These are phyloP conservation scores for Eurytoma adleriae DNA, from an alignment of 2,888 invertebrate genomes.

Conservation along the genomic window DNA sequence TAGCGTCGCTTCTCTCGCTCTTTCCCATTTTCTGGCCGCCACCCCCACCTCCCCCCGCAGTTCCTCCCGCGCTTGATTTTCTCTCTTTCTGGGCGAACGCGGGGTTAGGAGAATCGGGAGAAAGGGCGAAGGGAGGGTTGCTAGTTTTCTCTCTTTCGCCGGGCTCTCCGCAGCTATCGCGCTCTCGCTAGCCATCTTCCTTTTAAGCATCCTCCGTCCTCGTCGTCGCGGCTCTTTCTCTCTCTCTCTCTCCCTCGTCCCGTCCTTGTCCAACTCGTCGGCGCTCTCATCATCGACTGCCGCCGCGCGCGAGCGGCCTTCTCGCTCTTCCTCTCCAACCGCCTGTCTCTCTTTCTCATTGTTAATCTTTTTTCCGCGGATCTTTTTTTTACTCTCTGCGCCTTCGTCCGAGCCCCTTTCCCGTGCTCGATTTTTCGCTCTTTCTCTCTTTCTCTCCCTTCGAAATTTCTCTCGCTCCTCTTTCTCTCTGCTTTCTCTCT, in stretches of 20 bases:
- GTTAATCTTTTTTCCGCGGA: constrained; percentile 43
- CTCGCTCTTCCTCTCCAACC: constrained; percentile 2
- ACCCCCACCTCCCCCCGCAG: constrained; percentile 21
- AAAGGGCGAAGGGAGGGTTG: constrained; percentile 77
- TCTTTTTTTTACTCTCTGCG: constrained; percentile 14
- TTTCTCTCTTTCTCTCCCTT: background rate
- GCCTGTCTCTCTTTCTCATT: constrained; percentile 24
- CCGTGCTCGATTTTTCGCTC: constrained; percentile 27
- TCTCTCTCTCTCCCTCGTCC: constrained; percentile 8
- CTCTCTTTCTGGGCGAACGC: constrained; percentile 35
- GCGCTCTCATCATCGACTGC: constrained; percentile 20
- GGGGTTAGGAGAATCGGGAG: constrained; percentile 56
- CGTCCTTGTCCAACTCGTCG: background rate
- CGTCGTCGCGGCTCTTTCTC: constrained; percentile 63
- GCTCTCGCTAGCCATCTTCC: constrained; percentile 77
- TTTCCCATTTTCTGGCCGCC: constrained; percentile 49
- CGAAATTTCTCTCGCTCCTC: constrained; percentile 9
- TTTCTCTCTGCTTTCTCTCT: constrained; percentile 6
- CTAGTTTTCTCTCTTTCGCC: constrained; percentile 3
- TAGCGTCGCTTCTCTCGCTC: constrained; percentile 55
- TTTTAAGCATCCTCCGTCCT: constrained; percentile 72
- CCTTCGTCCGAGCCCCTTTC: background rate
- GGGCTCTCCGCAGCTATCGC: background rate
- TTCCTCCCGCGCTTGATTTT: constrained; percentile 47
- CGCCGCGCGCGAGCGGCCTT: background rate